A percentile compares a stretch with the other conserved stretches of the same genome.
These are phyloP conservation scores for Epinotia ramella DNA, from an alignment of 2,888 invertebrate species.

Conservation along the genomic window DNA sequence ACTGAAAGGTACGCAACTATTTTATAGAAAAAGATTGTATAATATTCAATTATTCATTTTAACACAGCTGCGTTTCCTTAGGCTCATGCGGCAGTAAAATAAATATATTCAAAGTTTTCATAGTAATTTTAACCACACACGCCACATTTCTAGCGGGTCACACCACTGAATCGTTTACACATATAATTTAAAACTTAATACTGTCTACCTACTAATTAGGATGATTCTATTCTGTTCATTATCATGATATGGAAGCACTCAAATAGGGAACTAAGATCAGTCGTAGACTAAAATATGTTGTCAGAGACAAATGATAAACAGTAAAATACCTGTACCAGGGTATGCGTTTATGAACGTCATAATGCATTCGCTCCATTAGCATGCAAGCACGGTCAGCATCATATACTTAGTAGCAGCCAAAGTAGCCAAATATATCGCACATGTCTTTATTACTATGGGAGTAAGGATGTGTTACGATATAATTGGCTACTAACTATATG, in stretches of 20 bases:
- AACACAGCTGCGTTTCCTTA: background rate
- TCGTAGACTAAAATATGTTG: background rate
- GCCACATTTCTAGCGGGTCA: constrained; percentile 9
- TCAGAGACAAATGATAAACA: background rate
- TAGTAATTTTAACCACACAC: constrained; percentile 13
- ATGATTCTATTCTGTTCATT: constrained; percentile 31
- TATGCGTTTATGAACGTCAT: background rate
- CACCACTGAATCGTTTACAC: constrained; percentile 13
- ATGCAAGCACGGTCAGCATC: background rate
- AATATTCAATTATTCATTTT: background rate
- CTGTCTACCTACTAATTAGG: constrained; percentile 40
- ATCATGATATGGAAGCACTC: constrained; percentile 34
- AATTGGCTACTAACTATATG: too few relatives aligned
- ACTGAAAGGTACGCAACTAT: background rate
- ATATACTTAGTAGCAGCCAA: too few relatives aligned
- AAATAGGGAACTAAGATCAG: constrained; percentile 16
- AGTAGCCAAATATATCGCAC: too few relatives aligned
- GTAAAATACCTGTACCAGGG: background rate
- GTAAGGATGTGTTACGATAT: too few relatives aligned
- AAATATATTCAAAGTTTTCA: background rate
- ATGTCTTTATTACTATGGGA: too few relatives aligned
- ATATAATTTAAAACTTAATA: constrained; percentile 44
- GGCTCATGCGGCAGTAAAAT: background rate
- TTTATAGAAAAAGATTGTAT: background rate
- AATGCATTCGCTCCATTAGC: background rate